phyloP scores from a whole-genome alignment of 2,113 vertebrate genomes.

The Siniperca chuatsi region DNA sequence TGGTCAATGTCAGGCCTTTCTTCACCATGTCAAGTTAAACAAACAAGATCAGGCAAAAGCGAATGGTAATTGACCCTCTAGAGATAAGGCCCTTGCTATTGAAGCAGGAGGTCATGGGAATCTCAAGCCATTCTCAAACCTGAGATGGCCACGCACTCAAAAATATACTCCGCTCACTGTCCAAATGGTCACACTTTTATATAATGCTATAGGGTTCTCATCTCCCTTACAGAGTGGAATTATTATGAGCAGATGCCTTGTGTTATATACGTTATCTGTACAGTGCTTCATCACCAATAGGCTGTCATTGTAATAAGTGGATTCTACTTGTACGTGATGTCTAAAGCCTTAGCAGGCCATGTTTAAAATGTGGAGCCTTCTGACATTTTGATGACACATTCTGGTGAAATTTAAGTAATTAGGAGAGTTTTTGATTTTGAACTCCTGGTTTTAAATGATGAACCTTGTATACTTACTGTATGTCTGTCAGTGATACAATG shows the following conservation, averaged over 20 bases:
- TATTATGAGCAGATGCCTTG: conserved; percentile 32
- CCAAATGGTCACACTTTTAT: conserved; percentile 29
- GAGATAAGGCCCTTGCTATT: conserved; percentile 88
- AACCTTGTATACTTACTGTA: conserved; percentile 48
- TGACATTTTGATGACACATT: conserved; percentile 70
- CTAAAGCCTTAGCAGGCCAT: conserved; percentile 43
- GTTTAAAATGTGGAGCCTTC: conserved; percentile 61
- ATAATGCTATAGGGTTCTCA: conserved; percentile 13
- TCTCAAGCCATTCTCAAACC: conserved; percentile 46
- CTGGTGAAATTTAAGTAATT: conserved; percentile 73
- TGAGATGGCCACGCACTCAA: conserved; percentile 41
- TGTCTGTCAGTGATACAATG: conserved; percentile 47
- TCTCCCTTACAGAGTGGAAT: conserved; percentile 35
- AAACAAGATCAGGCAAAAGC: conserved; percentile 97
- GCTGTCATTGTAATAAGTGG: conserved; percentile 65
- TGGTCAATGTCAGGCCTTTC: conserved; percentile 98
- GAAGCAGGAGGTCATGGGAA: conserved; percentile 87
- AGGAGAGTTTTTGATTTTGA: conserved; percentile 60
- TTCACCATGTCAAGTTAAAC: conserved; percentile 99
- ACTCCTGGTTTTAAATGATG: conserved; percentile 53
- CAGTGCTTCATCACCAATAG: conserved; percentile 52
- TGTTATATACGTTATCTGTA: conserved; percentile 45
- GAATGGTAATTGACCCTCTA: conserved; percentile 95
- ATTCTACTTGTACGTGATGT: conserved; percentile 61
- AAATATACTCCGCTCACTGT: conserved; percentile 39